A percentile compares a stretch with the other conserved stretches of the same genome.
These are phyloP conservation scores for Calliphora vicina DNA, from an alignment of 1,140 invertebrate species.

Conservation along the genomic window DNA sequence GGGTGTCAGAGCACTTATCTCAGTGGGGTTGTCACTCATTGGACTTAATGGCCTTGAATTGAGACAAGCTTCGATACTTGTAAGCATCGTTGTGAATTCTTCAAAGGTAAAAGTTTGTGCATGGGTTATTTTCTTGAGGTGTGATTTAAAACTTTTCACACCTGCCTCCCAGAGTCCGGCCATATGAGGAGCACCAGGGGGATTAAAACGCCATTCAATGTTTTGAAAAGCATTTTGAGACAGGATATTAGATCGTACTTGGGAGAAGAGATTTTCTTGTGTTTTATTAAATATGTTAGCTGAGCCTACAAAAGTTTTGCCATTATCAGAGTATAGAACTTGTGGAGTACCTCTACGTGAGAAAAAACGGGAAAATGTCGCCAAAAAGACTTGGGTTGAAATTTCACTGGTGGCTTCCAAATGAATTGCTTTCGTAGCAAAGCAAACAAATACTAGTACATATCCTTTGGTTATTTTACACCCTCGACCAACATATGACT, in stretches of 20 bases:
- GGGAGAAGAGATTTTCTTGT: too few species aligned
- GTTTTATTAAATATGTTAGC: too few species aligned
- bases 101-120: not conserved
- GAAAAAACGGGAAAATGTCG: not conserved
- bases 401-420: not conserved
- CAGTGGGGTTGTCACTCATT: too few species aligned
- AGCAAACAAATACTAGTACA: too few species aligned
- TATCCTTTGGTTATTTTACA: not conserved
- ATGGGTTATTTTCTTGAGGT: not conserved
- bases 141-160: too few species aligned
- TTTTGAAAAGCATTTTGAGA: too few species aligned
- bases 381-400: not conserved
- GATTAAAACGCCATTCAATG: constrained; percentile 6
- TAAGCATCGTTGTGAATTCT: not conserved
- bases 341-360: not conserved
- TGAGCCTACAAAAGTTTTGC: not conserved
- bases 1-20: constrained; percentile 47
- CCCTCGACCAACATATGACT: not conserved
- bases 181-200: not conserved
- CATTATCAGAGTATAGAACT: not conserved
- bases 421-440: not conserved
- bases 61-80: constrained; percentile 46
- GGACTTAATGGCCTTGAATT: constrained; percentile 52
- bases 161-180: too few species aligned
- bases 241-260: too few species aligned